A percentile compares a stretch with the other conserved stretches of the same genome.
Conservation (phyloP, 2,888 invertebrate genomes). For the Cyrtodaria siliqua region DNA sequence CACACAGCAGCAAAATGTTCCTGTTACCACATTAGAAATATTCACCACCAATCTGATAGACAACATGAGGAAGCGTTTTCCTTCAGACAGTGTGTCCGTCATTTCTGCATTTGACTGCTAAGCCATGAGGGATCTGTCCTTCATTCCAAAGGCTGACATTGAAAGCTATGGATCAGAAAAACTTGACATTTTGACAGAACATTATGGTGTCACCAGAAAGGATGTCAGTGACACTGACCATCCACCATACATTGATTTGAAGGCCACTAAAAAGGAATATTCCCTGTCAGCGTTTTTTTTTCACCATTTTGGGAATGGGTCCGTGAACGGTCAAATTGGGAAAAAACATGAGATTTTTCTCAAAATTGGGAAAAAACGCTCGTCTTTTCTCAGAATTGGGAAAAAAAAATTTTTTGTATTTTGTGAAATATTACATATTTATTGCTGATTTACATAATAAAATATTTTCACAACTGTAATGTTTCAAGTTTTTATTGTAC, state of each 20-base stretch:
- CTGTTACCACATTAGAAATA: not conserved
- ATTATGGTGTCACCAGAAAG: not conserved
- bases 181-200: not conserved
- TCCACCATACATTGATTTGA: not conserved
- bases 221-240: not conserved
- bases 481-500: no score
- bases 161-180: slow-evolving; percentile 1
- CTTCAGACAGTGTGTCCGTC: slow-evolving; percentile 3
- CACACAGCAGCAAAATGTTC: slow-evolving; percentile 11
- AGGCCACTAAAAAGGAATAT: not conserved
- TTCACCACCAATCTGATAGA: slow-evolving; percentile 13
- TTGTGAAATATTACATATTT: no score
- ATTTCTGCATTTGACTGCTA: slow-evolving; percentile 11
- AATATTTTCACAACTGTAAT: no score
- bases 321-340: no score
- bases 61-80: slow-evolving; percentile 8
- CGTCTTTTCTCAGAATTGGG: no score
- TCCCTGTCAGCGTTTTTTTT: no score
- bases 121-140: slow-evolving; percentile 12
- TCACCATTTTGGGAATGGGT: no score
- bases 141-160: slow-evolving; percentile 2
- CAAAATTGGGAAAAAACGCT: no score
- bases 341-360: no score
- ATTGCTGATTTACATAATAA: no score
- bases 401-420: no score